Evolutionary conservation across 2,113 vertebrate species (phyloP), one percentile per base, ranked within the genome.

Genomic region (Ochotona curzoniae): DNA sequence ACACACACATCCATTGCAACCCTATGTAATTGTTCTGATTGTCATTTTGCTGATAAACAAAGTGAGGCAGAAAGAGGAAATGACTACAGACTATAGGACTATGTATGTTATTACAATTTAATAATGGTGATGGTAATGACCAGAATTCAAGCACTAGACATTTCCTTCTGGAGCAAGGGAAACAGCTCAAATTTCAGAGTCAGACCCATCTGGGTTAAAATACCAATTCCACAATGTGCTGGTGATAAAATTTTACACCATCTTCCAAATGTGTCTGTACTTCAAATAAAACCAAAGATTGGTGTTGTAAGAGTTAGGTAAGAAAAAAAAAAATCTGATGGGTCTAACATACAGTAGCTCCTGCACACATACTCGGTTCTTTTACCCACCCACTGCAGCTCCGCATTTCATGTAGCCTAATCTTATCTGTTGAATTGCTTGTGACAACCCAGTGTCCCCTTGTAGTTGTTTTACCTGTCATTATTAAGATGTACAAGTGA

Each of bases 31-130:
- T 64, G 18, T 61, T 49, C 7, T 67, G 38, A 61, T 75, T 66
- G 51, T 28, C 66, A 69, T 81, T 92, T 80, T 69, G 25, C n/a
- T 93, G 71, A 66, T 64, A 60, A 93, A 71, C 80, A 81, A 82
- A 87, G 28, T 49, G 54, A 94, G 51, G 20, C 67, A 54, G 20
- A 13, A 38, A 67, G 73, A 87, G 9, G 20, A 81, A 83, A 76
- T 69, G 47, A 67, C 64, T 87, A 81, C 28, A 73, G 26, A 25
- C 11, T 51, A 7, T 7, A 71, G 44, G 0, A 18, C 20, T 32
- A 14, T 21, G 1, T 30, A 2, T 44, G 9, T 86, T 60, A n/a
- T 8, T 64, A 75, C 9, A 63, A 15, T 17, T 78, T 14, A 70
- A n/a, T 47, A 51, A 61, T 13, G 57, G 21, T 57, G 26, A 30